Base-by-base conservation (phyloP, 1,140 invertebrate species). In the Mesaphorura yosii region DNA sequence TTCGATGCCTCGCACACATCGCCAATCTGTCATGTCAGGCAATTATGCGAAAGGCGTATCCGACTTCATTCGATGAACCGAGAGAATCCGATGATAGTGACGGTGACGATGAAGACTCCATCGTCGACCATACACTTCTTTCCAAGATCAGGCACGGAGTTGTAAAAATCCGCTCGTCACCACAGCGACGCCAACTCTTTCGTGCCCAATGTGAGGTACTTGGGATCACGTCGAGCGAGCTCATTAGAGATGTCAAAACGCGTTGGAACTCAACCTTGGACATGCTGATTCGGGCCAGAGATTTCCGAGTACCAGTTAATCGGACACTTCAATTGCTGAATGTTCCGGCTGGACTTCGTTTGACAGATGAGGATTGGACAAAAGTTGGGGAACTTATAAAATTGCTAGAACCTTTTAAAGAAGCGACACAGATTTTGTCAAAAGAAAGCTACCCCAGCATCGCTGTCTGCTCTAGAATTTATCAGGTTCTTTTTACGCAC, bases 251-350 rank as follows among this genome's bases (percentile, higher is more conserved):
- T 57, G 53, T 60, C n/a, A 12, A 19, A n/a, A 66, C 66, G 7
- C 27, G 65, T 19, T 68, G 67, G 66, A 67, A 66, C 57, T 66
- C 62, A 2, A 62, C 61, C 4, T 66, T 59, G 26, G 51, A 63
- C 26, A 68, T 68, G 66, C 28, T 68, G 2, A 41, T 62, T 34
- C 23, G 67, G 48, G 39, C 66, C n/a, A 3, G 60, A 12, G 23
- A 58, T 50, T 53, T 65, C n/a, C 50, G 60, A 25, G 7, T 26
- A 27, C 10, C 40, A 12, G 6, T 41, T 6, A 10, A 7, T 12
- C 7, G 19, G 10, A 41, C 40, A 20, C 40, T 41, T 20, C 40
- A 6, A 6, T 15, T 15, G 10, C 15, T 17, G 6, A 41, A 41
- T 10, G 10, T 7, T 15, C 40, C 6, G n/a, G 17, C 7, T 7